Conservation (phyloP, 2,888 invertebrate species). For the Auanema freiburgensis region DNA sequence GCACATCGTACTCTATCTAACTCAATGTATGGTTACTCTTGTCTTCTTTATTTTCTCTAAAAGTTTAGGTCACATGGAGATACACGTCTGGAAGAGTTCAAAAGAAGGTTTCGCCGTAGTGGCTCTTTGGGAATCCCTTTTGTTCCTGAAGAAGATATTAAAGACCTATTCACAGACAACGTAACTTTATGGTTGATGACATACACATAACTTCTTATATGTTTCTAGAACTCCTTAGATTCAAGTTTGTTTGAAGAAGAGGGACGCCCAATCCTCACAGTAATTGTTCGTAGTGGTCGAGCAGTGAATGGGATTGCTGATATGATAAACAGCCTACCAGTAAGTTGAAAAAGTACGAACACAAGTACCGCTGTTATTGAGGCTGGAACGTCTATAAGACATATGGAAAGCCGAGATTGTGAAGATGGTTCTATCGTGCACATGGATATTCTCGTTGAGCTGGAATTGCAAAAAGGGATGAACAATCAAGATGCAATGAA, state of each 20-base stretch:
- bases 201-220: neutral
- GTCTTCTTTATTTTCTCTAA: neutral
- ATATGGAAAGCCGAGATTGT: constrained; percentile 48
- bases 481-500: constrained; percentile 47
- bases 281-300: constrained; percentile 52
- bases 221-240: neutral
- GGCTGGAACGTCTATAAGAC: constrained; percentile 39
- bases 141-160: constrained; percentile 62
- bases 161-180: constrained; percentile 17
- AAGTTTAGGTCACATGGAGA: constrained; percentile 1
- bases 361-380: too few species aligned
- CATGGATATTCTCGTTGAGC: constrained; percentile 45
- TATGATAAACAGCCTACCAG: constrained; percentile 54
- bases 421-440: constrained; percentile 31
- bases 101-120: constrained; percentile 61
- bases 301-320: constrained; percentile 40
- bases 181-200: neutral
- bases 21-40: constrained; percentile 29
- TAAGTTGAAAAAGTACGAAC: too few species aligned
- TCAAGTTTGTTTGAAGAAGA: constrained; percentile 37
- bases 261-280: constrained; percentile 48
- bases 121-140: constrained; percentile 63
- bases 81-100: constrained; percentile 59
- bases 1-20: constrained; percentile 37
- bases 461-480: constrained; percentile 35